Conservation (phyloP, 2,797 vertebrate genomes). For the Loris lydekkerianus region DNA sequence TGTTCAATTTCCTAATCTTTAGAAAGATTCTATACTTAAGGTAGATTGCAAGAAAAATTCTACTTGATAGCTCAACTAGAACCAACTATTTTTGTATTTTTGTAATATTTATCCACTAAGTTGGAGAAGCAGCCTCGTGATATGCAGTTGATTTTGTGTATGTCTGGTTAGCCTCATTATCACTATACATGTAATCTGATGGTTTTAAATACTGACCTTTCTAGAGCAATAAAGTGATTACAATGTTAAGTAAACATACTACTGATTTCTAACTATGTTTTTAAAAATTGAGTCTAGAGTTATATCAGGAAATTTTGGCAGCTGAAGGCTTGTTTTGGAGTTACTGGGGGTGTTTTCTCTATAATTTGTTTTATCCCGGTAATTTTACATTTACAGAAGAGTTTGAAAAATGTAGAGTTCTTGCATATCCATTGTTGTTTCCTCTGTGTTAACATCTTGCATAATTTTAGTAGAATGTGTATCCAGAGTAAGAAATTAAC, state of each 20-base stretch:
- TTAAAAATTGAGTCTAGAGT: constrained; percentile 67
- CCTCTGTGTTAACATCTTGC: constrained; percentile 9
- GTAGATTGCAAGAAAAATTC: constrained; percentile 64
- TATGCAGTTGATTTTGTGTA: constrained; percentile 78
- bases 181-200: constrained; percentile 84
- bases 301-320: constrained; percentile 71
- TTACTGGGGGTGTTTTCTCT: background rate
- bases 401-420: constrained; percentile 58
- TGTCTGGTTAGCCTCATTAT: constrained; percentile 78
- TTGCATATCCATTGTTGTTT: constrained; percentile 4
- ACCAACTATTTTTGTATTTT: constrained; percentile 85
- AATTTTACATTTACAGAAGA: constrained; percentile 59
- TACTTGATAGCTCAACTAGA: constrained; percentile 75
- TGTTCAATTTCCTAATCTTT: constrained; percentile 82
- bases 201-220: constrained; percentile 87
- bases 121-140: constrained; percentile 85
- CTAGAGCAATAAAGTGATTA: constrained; percentile 88
- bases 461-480: constrained; percentile 20
- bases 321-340: constrained; percentile 72
- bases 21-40: constrained; percentile 70
- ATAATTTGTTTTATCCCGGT: background rate
- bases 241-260: constrained; percentile 79
- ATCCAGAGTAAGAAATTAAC: constrained; percentile 47
- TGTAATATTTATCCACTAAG: constrained; percentile 80
- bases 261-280: constrained; percentile 71